Base-by-base conservation (phyloP, 2,797 vertebrate genomes). In the Setipinna tenuifilis region DNA sequence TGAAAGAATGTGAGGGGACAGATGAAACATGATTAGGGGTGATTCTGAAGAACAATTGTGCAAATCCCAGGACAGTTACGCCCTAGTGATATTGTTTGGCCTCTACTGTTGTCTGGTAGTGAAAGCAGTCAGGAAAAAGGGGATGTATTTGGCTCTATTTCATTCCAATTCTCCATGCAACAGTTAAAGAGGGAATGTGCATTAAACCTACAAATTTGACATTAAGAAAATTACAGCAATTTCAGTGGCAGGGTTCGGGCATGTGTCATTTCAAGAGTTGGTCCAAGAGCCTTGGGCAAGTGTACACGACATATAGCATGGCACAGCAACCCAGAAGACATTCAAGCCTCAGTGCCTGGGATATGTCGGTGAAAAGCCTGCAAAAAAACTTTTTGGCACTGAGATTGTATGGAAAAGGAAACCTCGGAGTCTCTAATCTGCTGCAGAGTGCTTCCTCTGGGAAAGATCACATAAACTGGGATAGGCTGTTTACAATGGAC, bases 1-100 rank as follows among this genome's bases (percentile, higher is more conserved):
- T 89, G 81, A 82, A 44, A 83, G 35, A 85, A 86, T 84, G 83
- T 16, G 44, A 81, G 68, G 25, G 48, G 41, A 48, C 65, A 84
- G 86, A 83, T 19, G 5, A 82, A 25, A 59, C 5, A 21, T 50
- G 41, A 78, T 28, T 62, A 57, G 82, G 28, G 17, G 62, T 14
- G 31, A 23, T 58, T 11, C 9, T 21, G 44, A 31, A 23, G 61
- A 81, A 28, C 12, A 46, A 16, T 44, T 80, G 17, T 23, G 50
- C 44, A 31, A 59, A 17, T 81, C 78, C 58, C 84, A 50, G 48
- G 84, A 68, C 58, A 75, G 50, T 54, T 9, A 7, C 7, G 50
- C 3, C 58, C 11, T 59, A 21, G 5, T 59, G 1, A 59, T n/a
- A 6, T 0, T 21, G 21, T 19, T 59, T 59, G 19, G 19, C 58